phyloP scores from a whole-genome alignment of 2,888 invertebrate species.

The Peribatodes rhomboidaria region DNA sequence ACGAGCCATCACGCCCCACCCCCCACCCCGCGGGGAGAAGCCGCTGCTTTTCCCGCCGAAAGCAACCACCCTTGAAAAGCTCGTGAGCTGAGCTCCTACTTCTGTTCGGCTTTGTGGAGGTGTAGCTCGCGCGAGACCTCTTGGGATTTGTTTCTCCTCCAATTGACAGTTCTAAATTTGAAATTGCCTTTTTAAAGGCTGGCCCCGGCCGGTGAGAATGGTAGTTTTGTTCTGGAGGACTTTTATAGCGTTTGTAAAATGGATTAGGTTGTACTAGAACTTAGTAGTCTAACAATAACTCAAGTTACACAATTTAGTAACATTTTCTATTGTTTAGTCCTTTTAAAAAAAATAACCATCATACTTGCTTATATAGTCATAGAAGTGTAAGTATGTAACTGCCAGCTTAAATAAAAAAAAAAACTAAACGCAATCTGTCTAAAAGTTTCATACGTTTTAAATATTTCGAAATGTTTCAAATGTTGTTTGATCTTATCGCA shows the following conservation, averaged over 20 bases:
- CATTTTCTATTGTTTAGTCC: too few relatives aligned
- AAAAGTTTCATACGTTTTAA: too few relatives aligned
- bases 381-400: too few relatives aligned
- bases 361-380: too few relatives aligned
- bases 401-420: too few relatives aligned
- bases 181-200: constrained; percentile 64
- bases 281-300: too few relatives aligned
- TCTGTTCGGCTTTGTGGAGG: constrained; percentile 86
- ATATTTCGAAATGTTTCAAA: neutral
- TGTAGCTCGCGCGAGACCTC: constrained; percentile 81
- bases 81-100: constrained; percentile 86
- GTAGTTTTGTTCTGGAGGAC: constrained; percentile 9
- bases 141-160: constrained; percentile 81
- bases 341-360: too few relatives aligned
- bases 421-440: too few relatives aligned
- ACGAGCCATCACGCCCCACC: constrained; percentile 84
- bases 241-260: constrained; percentile 1
- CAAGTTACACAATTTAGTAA: too few relatives aligned
- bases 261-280: neutral
- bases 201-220: constrained; percentile 43
- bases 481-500: neutral
- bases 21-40: constrained; percentile 61
- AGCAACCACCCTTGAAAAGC: constrained; percentile 86
- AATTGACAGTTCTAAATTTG: constrained; percentile 82
- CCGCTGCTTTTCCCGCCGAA: constrained; percentile 83